Conservation (phyloP, 2,113 vertebrate species). For the Lepidothrix coronata region DNA sequence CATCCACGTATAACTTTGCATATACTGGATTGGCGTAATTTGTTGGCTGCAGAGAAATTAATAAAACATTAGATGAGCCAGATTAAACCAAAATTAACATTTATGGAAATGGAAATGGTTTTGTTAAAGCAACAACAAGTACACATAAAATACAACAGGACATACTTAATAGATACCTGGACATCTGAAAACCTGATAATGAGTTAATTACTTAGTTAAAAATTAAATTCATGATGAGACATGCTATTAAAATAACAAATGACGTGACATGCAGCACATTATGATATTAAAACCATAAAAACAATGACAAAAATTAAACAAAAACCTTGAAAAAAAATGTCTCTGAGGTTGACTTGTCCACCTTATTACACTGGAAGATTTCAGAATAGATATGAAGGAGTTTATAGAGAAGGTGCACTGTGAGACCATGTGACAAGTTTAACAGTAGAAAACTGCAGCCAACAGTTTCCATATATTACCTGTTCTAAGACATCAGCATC, state of each 20-base stretch:
- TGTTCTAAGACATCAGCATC: conserved; percentile 69
- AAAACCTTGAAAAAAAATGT: conserved; percentile 25
- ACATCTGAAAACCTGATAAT: conserved; percentile 30
- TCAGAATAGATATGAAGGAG: conserved; percentile 40
- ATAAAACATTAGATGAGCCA: background rate
- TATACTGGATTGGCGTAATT: conserved; percentile 99
- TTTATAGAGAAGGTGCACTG: conserved; percentile 55
- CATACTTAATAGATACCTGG: conserved; percentile 24
- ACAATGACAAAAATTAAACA: background rate
- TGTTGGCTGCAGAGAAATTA: conserved; percentile 81
- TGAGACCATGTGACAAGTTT: conserved; percentile 60
- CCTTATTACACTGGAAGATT: conserved; percentile 37
- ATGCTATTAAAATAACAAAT: conserved; percentile 51
- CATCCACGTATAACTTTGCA: conserved; percentile 95
- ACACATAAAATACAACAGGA: conserved; percentile 12
- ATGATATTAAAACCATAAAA: conserved; percentile 8
- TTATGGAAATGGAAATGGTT: conserved; percentile 29
- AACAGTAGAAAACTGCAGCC: conserved; percentile 59
- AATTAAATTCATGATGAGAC: conserved; percentile 16
- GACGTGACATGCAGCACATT: conserved; percentile 46
- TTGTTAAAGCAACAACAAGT: conserved; percentile 10
- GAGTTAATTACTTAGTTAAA: conserved; percentile 46
- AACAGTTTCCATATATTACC: conserved; percentile 52
- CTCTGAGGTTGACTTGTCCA: conserved; percentile 47
- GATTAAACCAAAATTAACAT: background rate